A percentile compares a stretch with the other conserved stretches of the same genome.
Conservation (phyloP, 1,140 invertebrate genomes). For the Ostrea denselamellosa region DNA sequence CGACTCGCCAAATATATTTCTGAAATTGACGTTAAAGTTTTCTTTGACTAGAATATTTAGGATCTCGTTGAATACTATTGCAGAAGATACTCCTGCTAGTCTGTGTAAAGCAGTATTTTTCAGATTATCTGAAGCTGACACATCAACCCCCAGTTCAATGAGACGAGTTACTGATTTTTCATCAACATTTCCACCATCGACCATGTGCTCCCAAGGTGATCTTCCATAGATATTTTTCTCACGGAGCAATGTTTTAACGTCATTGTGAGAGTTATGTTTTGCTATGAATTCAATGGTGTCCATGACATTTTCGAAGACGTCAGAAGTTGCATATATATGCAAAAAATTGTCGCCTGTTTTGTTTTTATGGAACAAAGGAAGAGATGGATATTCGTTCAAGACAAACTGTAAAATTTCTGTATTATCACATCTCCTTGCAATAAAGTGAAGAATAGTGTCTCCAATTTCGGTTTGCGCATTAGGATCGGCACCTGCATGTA, state of each 20-base stretch:
- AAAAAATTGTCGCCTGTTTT: slow-evolving; percentile 46
- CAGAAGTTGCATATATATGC: slow-evolving; percentile 36
- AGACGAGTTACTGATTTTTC: neutral
- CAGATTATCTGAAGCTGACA: neutral
- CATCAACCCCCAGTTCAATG: neutral
- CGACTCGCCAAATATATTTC: slow-evolving; percentile 42
- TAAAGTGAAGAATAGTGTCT: slow-evolving; percentile 42
- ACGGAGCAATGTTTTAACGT: slow-evolving; percentile 3
- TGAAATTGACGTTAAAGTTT: neutral
- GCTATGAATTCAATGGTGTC: neutral
- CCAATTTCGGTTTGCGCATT: slow-evolving; percentile 38
- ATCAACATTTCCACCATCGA: slow-evolving; percentile 3
- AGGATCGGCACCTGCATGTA: neutral
- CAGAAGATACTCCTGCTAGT: neutral
- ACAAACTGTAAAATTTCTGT: neutral
- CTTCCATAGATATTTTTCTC: neutral
- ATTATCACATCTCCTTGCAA: slow-evolving; percentile 28
- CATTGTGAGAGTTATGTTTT: neutral
- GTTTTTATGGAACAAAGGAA: neutral
- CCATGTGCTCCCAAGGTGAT: slow-evolving; percentile 35
- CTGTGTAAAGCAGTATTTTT: slow-evolving; percentile 42
- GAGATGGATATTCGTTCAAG: neutral
- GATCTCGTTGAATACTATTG: neutral
- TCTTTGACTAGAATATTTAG: neutral
- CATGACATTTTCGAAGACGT: slow-evolving; percentile 38